Evolutionary conservation across 2,113 vertebrate species (phyloP).

Genomic region (Fulica atra): DNA sequence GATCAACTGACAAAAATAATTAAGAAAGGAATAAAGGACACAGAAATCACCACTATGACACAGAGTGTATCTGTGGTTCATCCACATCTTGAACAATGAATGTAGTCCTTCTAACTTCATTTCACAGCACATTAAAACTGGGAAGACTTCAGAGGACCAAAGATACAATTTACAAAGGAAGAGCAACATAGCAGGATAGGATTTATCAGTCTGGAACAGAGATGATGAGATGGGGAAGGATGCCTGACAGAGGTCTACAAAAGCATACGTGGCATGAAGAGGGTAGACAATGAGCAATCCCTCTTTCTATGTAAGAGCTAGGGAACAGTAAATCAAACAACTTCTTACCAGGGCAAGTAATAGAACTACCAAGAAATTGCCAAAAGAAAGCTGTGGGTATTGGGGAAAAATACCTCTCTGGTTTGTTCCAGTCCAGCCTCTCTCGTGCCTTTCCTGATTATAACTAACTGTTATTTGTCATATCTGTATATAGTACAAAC

Average conservation of each 20-base stretch:
- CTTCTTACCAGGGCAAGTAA: not conserved
- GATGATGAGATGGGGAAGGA: not conserved
- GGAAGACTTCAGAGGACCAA: not conserved
- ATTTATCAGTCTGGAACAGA: not conserved
- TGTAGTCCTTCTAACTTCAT: not conserved
- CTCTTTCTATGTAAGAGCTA: not conserved
- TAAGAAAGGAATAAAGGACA: not conserved
- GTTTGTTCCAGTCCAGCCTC: not conserved
- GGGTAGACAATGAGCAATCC: not conserved
- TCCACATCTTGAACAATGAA: not conserved
- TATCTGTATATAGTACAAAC: fast-evolving
- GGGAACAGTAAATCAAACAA: not conserved
- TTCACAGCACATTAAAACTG: not conserved
- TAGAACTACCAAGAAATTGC: not conserved
- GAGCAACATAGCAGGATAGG: not conserved
- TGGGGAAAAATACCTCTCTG: not conserved
- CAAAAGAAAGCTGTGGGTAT: not conserved
- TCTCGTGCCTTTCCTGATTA: not conserved
- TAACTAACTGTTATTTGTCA: not conserved
- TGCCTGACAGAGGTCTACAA: not conserved
- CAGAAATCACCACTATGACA: not conserved
- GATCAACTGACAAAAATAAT: not conserved
- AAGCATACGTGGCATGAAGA: not conserved
- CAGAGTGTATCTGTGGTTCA: not conserved
- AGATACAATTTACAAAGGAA: not conserved